Conservation (phyloP, 2,888 invertebrate genomes). For the Heteromyza rotundicornis region DNA sequence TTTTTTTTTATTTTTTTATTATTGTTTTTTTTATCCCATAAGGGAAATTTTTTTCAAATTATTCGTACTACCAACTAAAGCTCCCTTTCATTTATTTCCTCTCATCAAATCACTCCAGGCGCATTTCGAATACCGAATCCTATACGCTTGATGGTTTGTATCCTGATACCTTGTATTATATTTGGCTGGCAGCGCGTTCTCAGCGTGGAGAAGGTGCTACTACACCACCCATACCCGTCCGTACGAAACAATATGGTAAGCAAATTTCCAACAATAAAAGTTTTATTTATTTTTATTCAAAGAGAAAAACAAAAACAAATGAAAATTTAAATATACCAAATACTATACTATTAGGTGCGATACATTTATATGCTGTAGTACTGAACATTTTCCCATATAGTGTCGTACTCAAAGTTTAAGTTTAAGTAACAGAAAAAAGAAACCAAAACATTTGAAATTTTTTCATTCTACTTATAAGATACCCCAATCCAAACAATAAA, state of each 20-base stretch:
- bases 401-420: background rate
- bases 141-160: constrained; percentile 90
- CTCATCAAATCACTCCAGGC: constrained; percentile 62
- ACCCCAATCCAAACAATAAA: background rate
- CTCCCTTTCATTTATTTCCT: background rate
- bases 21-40: no score
- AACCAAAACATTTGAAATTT: background rate
- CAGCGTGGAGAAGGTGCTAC: constrained; percentile 94
- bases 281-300: constrained; percentile 8
- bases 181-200: constrained; percentile 94
- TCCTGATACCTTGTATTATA: constrained; percentile 95
- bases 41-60: no score
- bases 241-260: constrained; percentile 99
- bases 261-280: constrained; percentile 13
- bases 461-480: background rate
- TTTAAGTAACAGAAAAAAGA: background rate
- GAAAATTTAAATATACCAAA: constrained; percentile 3
- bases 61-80: no score
- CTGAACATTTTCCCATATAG: background rate
- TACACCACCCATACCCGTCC: constrained; percentile 90
- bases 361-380: background rate
- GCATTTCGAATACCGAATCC: constrained; percentile 81
- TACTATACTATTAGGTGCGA: constrained; percentile 35
- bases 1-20: no score
- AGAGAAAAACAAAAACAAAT: constrained; percentile 13